Conservation (phyloP, 1,140 invertebrate species). For the Cotesia chilonis region DNA sequence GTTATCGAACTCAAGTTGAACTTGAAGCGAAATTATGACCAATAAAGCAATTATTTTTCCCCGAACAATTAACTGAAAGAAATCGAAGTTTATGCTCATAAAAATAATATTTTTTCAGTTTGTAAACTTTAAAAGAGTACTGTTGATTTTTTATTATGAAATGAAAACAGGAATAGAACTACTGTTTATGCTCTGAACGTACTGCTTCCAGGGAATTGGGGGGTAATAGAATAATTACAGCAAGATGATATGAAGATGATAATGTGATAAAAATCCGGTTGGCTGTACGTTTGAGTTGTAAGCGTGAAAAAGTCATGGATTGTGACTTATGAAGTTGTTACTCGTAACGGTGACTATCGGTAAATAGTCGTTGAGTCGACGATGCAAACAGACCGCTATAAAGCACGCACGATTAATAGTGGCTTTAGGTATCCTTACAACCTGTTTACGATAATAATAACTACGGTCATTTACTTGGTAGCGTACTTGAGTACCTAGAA, state of each 20-base stretch:
- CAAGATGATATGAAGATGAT: neutral
- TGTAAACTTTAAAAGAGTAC: no score
- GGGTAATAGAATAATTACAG: neutral
- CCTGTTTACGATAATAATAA: slow-evolving; percentile 36
- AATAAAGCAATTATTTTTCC: no score
- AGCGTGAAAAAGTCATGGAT: slow-evolving; percentile 22
- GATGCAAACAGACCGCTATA: slow-evolving; percentile 2
- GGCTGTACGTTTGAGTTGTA: neutral
- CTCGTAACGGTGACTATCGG: slow-evolving; percentile 27
- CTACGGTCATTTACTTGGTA: slow-evolving; percentile 32
- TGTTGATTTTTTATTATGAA: no score
- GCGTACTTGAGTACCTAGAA: slow-evolving; percentile 4
- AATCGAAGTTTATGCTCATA: no score
- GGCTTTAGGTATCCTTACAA: slow-evolving; percentile 17
- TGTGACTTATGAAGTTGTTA: slow-evolving; percentile 36
- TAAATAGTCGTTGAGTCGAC: slow-evolving; percentile 21
- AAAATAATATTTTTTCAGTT: no score
- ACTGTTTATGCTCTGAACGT: no score
- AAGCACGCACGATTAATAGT: slow-evolving; percentile 31
- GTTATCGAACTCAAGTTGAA: no score
- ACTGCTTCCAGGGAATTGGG: no score
- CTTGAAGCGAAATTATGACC: no score
- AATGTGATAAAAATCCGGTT: neutral
- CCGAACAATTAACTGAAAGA: no score
- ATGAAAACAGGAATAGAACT: no score